Evolutionary conservation across 2,888 invertebrate species (phyloP).

Genomic region (Ariolimax columbianus): DNA sequence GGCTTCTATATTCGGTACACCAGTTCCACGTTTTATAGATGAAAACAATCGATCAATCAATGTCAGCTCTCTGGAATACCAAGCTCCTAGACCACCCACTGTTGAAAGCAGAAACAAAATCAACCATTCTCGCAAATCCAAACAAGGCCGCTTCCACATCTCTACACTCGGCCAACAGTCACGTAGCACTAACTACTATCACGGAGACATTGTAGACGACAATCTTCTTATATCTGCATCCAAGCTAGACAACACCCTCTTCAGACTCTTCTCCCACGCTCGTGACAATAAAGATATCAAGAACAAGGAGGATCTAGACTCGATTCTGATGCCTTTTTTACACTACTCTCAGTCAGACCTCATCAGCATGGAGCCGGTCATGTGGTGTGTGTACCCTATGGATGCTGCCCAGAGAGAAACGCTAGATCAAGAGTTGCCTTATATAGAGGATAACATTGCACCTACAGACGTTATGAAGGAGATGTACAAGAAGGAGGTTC

Average conservation of each 20-base stretch:
- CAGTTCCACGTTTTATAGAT: no score
- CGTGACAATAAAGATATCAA: neutral
- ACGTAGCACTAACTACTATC: neutral
- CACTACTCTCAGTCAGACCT: conserved; percentile 43
- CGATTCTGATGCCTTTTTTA: conserved; percentile 20
- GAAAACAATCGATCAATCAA: neutral
- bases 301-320: neutral
- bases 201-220: conserved; percentile 37
- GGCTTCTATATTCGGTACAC: neutral
- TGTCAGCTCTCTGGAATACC: neutral
- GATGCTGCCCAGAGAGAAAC: conserved; percentile 33
- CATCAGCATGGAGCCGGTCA: conserved; percentile 42
- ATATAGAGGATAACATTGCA: conserved; percentile 32
- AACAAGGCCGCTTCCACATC: neutral
- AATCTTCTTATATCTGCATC: conserved; percentile 38
- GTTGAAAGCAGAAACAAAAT: neutral
- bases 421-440: conserved; percentile 39
- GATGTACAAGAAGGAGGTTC: conserved; percentile 20
- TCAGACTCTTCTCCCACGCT: conserved; percentile 32
- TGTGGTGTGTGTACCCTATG: conserved; percentile 41
- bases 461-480: neutral
- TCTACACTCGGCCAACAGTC: neutral
- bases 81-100: neutral
- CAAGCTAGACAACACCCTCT: conserved; percentile 42
- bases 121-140: neutral